A percentile compares a stretch with the other conserved stretches of the same genome.
phyloP scores from a whole-genome alignment of 2,797 vertebrate genomes.

The Potorous gilbertii region DNA sequence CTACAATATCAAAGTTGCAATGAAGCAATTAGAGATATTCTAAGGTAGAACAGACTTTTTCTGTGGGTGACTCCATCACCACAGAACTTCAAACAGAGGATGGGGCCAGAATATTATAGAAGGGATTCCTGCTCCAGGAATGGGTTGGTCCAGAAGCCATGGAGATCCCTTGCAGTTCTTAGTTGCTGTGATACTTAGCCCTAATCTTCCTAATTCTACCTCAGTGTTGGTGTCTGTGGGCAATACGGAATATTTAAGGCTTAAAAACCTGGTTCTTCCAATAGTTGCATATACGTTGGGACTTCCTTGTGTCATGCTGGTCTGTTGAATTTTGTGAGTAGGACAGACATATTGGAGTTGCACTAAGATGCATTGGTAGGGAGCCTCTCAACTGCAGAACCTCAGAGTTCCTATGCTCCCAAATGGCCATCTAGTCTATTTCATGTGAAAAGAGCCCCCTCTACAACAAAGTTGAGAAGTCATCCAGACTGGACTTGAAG shows the following conservation, averaged over 20 bases:
- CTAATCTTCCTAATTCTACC: not conserved
- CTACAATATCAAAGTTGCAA: no score
- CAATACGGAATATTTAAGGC: not conserved
- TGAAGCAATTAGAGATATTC: not conserved
- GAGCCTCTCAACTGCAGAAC: not conserved
- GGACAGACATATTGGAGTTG: no score
- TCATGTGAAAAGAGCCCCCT: not conserved
- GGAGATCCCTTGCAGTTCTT: not conserved
- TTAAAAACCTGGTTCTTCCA: not conserved
- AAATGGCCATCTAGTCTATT: not conserved
- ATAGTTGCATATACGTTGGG: no score
- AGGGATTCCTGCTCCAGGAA: not conserved
- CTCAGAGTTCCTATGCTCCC: not conserved
- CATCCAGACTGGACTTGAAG: not conserved
- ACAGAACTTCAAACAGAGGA: not conserved
- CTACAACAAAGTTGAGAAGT: not conserved
- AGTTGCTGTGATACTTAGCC: not conserved
- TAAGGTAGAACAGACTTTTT: not conserved
- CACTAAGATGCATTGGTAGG: not conserved
- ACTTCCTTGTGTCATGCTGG: no score
- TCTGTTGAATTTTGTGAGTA: no score
- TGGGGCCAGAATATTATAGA: no score
- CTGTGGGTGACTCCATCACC: not conserved
- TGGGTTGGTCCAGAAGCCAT: not conserved
- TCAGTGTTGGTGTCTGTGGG: not conserved